A percentile compares a stretch with the other conserved stretches of the same genome.
Conservation (phyloP, 1,140 invertebrate genomes). For the Neodiprion pinetum region DNA sequence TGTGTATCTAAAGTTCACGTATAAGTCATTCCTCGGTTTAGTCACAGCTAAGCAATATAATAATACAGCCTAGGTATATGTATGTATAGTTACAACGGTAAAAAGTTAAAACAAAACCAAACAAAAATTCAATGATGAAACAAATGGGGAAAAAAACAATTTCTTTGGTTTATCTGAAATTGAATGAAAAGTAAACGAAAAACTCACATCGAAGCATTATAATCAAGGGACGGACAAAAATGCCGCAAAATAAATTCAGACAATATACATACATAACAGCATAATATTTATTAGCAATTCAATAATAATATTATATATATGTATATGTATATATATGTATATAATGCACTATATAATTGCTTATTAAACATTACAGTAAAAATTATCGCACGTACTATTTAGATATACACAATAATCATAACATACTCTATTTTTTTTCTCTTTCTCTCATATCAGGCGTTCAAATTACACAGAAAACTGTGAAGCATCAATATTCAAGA, state of each 20-base stretch:
- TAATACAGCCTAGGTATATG: no score
- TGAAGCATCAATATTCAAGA: conserved; percentile 2
- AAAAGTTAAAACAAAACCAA: no score
- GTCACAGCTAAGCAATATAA: no score
- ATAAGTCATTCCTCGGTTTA: no score
- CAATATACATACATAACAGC: conserved; percentile 54
- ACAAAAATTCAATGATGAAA: no score
- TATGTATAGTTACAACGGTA: no score
- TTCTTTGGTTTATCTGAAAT: background rate
- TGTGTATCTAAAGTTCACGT: no score
- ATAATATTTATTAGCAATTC: conserved; percentile 61
- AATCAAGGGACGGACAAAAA: conserved; percentile 44
- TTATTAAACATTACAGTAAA: conserved; percentile 30
- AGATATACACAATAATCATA: background rate
- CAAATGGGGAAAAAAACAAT: no score
- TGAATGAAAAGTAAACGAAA: conserved; percentile 14
- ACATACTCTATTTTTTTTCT: background rate
- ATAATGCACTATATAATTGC: conserved; percentile 51
- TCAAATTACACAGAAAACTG: background rate
- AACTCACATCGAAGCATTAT: conserved; percentile 31
- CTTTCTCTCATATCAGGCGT: background rate
- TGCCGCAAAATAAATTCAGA: conserved; percentile 59
- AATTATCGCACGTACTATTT: conserved; percentile 3
- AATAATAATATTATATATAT: conserved; percentile 40
- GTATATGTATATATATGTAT: no score